Conservation (phyloP, 2,797 vertebrate species). For the Urosaurus nigricauda region DNA sequence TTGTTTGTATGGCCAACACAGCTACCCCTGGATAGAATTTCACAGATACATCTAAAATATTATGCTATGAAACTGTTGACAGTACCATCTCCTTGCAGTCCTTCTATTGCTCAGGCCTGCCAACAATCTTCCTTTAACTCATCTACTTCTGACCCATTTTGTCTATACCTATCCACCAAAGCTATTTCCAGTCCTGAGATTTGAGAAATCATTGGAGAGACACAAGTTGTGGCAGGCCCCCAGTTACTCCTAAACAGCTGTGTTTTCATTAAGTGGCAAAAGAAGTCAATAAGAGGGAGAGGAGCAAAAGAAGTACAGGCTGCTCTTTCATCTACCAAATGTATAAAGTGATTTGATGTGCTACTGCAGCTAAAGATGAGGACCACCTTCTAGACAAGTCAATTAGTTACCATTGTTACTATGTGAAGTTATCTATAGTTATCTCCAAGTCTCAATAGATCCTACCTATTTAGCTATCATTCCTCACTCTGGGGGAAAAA, state of each 20-base stretch:
- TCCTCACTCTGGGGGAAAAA: neutral
- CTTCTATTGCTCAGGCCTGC: too few relatives aligned
- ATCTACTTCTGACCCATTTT: neutral
- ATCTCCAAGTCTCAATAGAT: neutral
- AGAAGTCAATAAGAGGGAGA: neutral
- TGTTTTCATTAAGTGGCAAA: neutral
- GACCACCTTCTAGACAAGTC: neutral
- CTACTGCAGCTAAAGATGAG: neutral
- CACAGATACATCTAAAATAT: neutral
- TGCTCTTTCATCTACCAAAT: neutral
- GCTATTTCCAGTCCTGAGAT: neutral
- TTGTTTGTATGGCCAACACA: too few relatives aligned
- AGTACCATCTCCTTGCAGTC: neutral
- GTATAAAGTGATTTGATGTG: neutral
- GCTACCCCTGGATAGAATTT: neutral
- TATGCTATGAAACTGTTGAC: neutral
- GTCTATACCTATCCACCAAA: neutral
- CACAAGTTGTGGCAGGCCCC: neutral
- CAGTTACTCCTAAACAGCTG: neutral
- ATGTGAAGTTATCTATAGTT: neutral
- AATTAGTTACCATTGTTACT: too few relatives aligned
- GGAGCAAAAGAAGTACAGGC: neutral
- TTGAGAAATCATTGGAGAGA: neutral
- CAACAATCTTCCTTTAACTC: neutral
- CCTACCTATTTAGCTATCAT: neutral